These are phyloP conservation scores for Aphelenchoides fujianensis DNA, from an alignment of 1,140 invertebrate species.

Conservation along the genomic window DNA sequence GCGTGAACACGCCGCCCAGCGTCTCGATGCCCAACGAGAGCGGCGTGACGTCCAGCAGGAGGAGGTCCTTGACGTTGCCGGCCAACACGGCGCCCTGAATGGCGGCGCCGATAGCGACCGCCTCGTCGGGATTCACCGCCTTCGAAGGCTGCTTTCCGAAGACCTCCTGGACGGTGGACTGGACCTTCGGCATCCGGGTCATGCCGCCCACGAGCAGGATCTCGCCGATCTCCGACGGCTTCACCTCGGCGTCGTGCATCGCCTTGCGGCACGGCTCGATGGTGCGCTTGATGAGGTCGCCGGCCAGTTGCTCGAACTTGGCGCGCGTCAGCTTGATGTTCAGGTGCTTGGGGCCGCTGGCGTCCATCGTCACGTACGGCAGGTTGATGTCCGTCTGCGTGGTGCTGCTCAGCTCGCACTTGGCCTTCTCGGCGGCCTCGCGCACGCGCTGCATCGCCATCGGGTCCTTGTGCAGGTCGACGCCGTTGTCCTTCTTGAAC, in stretches of 20 bases:
- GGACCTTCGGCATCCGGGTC: conserved; percentile 97
- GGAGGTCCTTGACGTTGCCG: conserved; percentile 92
- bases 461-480: conserved; percentile 89
- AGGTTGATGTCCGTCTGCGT: conserved; percentile 91
- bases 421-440: conserved; percentile 97
- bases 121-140: conserved; percentile 94
- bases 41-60: conserved; percentile 90
- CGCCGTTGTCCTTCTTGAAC: conserved; percentile 94
- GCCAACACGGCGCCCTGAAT: conserved; percentile 92
- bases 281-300: conserved; percentile 88
- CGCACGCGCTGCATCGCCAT: conserved; percentile 98
- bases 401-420: conserved; percentile 68
- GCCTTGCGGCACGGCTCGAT: conserved; percentile 93
- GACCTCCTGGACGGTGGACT: conserved; percentile 87
- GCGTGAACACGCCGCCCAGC: conserved; percentile 90
- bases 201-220: conserved; percentile 96
- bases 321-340: conserved; percentile 87
- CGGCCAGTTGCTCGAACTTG: conserved; percentile 89
- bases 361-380: conserved; percentile 95
- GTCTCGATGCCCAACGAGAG: conserved; percentile 88
- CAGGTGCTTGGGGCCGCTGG: conserved; percentile 96
- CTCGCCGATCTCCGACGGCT: conserved; percentile 89
- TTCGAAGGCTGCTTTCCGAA: conserved; percentile 86
- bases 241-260: conserved; percentile 89
- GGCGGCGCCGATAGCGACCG: conserved; percentile 92